Percentiles rank a stretch among this genome's conserved stretches.
These are phyloP conservation scores for Drosophila colorata DNA, from an alignment of 2,888 invertebrate genomes.

Conservation along the genomic window DNA sequence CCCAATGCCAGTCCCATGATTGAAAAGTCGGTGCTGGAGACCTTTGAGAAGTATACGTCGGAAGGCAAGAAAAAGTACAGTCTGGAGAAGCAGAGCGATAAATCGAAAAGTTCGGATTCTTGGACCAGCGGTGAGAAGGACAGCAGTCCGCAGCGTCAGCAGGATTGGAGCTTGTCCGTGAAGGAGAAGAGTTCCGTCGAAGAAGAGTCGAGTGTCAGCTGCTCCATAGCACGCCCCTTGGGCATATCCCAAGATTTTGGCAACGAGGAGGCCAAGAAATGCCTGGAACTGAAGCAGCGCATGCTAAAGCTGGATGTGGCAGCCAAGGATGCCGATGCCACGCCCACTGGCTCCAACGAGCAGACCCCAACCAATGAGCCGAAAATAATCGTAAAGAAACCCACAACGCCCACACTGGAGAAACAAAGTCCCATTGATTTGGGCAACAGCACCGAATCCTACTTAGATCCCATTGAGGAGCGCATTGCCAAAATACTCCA, in stretches of 20 bases:
- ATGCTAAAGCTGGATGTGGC: constrained; percentile 87
- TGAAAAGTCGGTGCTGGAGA: constrained; percentile 85
- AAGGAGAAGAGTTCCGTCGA: constrained; percentile 89
- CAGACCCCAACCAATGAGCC: constrained; percentile 80
- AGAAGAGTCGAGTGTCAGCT: constrained; percentile 91
- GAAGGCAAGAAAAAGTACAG: constrained; percentile 87
- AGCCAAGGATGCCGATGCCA: constrained; percentile 86
- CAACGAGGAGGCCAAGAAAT: constrained; percentile 87
- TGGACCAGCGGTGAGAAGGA: constrained; percentile 93
- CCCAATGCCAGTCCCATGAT: constrained; percentile 88
- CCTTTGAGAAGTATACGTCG: constrained; percentile 78
- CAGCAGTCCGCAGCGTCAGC: constrained; percentile 87
- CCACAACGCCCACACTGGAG: constrained; percentile 87
- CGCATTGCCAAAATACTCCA: constrained; percentile 85
- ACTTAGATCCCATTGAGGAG: constrained; percentile 85
- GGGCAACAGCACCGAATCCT: constrained; percentile 86
- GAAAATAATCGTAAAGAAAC: constrained; percentile 76
- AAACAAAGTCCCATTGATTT: constrained; percentile 89
- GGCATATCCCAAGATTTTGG: constrained; percentile 92
- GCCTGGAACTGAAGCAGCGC: constrained; percentile 87
- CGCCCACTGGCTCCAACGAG: constrained; percentile 86
- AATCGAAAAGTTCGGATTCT: constrained; percentile 92
- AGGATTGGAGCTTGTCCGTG: constrained; percentile 86
- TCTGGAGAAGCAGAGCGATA: constrained; percentile 87
- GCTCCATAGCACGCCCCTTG: constrained; percentile 91